Evolutionary conservation across 2,888 invertebrate species (phyloP).

Genomic region (Xestobium rufovillosum): DNA sequence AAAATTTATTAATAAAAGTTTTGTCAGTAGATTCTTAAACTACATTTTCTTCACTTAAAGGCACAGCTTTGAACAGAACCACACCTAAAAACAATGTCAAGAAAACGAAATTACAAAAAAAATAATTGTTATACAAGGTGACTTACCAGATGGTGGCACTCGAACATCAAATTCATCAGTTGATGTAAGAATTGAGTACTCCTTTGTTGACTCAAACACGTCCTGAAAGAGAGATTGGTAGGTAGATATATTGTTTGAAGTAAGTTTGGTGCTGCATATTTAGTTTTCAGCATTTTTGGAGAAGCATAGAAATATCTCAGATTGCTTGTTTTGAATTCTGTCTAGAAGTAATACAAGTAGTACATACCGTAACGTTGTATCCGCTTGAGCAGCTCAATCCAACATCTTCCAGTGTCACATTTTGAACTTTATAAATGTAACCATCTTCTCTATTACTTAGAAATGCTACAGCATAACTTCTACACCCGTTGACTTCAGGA

Average conservation of each 20-base stretch:
- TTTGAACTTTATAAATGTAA: constrained; percentile 40
- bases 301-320: too few species aligned
- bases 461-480: constrained; percentile 53
- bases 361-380: constrained; percentile 38
- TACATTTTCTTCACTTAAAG: too few species aligned
- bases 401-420: constrained; percentile 35
- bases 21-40: too few species aligned
- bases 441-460: constrained; percentile 46
- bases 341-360: constrained; percentile 3
- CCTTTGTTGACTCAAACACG: constrained; percentile 45
- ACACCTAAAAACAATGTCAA: too few species aligned
- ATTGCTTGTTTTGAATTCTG: constrained; percentile 27
- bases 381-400: constrained; percentile 33
- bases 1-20: too few species aligned
- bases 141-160: constrained; percentile 50
- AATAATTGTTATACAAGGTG: too few species aligned
- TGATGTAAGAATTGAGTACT: constrained; percentile 25
- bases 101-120: too few species aligned
- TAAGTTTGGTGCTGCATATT: too few species aligned
- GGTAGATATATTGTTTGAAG: too few species aligned
- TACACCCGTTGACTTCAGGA: constrained; percentile 42
- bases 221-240: constrained; percentile 41
- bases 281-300: too few species aligned
- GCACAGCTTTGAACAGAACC: too few species aligned
- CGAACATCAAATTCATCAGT: constrained; percentile 44